These are phyloP conservation scores for Tinea trinotella DNA, from an alignment of 2,888 invertebrate species.

Conservation along the genomic window DNA sequence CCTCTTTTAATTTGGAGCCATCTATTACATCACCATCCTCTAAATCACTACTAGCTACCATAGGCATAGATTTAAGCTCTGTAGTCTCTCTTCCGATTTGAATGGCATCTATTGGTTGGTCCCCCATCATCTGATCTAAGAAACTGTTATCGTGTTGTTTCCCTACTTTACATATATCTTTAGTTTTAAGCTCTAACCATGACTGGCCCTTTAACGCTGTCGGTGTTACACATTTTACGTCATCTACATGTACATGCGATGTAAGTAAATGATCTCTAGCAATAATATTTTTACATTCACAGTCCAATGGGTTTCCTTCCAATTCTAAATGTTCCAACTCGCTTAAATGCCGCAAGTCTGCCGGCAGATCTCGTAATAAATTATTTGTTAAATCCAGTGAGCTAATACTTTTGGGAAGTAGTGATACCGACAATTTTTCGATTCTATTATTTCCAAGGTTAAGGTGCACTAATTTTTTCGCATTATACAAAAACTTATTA, in stretches of 20 bases:
- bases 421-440: conserved; percentile 59
- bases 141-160: conserved; percentile 39
- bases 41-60: conserved; percentile 46
- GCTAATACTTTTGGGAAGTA: conserved; percentile 73
- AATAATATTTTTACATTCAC: conserved; percentile 78
- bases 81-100: conserved; percentile 47
- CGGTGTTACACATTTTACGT: conserved; percentile 71
- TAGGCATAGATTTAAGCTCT: conserved; percentile 52
- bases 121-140: conserved; percentile 76
- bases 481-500: conserved; percentile 69
- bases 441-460: conserved; percentile 75
- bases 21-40: conserved; percentile 56
- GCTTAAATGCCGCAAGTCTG: conserved; percentile 67
- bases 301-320: conserved; percentile 78
- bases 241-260: conserved; percentile 67
- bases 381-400: conserved; percentile 76
- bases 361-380: conserved; percentile 71
- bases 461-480: conserved; percentile 72
- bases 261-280: conserved; percentile 74
- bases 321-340: conserved; percentile 76
- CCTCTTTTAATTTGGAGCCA: conserved; percentile 28
- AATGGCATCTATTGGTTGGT: conserved; percentile 64
- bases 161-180: conserved; percentile 64
- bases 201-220: conserved; percentile 59
- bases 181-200: conserved; percentile 72